Percentiles rank a stretch among this genome's conserved stretches.
phyloP scores from a whole-genome alignment of 2,888 invertebrate genomes.

The Synanthedon tipuliformis region DNA sequence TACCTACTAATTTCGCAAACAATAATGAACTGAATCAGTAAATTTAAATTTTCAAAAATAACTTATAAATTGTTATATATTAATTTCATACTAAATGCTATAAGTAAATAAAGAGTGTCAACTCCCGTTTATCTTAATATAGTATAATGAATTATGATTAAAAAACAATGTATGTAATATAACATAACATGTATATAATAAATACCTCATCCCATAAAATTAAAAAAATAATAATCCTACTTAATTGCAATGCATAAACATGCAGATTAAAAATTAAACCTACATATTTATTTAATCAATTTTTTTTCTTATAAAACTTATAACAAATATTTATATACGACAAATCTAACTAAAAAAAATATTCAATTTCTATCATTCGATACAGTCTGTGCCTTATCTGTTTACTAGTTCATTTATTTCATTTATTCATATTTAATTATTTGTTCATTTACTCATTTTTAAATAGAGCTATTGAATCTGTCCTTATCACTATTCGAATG shows the following conservation, averaged over 20 bases:
- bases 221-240: background rate
- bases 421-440: background rate
- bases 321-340: background rate
- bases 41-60: too few species aligned
- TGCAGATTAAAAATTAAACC: background rate
- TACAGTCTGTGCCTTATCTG: conserved; percentile 22
- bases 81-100: too few species aligned
- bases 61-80: too few species aligned
- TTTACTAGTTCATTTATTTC: conserved; percentile 8
- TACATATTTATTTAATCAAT: background rate
- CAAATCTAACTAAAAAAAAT: conserved; percentile 10
- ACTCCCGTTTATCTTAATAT: too few species aligned
- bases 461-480: too few species aligned
- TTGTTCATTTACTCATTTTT: too few species aligned
- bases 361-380: conserved; percentile 16
- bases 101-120: too few species aligned
- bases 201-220: conserved; percentile 44
- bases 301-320: background rate
- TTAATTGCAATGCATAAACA: background rate
- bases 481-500: too few species aligned
- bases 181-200: background rate
- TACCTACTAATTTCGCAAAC: too few species aligned
- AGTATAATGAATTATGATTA: conserved; percentile 24
- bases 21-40: too few species aligned
- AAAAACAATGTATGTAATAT: background rate